A percentile compares a stretch with the other conserved stretches of the same genome.
Conservation (phyloP, 2,113 vertebrate genomes). For the Lanius ludovicianus region DNA sequence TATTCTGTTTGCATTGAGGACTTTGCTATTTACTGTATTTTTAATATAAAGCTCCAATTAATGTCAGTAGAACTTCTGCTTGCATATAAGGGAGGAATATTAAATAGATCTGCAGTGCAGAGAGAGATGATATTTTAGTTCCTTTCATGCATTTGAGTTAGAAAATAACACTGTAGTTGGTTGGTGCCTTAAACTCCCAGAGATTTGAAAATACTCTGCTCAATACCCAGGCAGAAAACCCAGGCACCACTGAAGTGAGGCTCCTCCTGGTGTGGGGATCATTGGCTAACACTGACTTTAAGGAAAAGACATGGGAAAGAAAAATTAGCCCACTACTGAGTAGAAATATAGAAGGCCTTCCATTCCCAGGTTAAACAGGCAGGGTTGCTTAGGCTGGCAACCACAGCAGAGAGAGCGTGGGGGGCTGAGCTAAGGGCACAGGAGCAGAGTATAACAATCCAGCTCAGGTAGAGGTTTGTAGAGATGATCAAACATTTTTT, state of each 20-base stretch:
- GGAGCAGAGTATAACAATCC: background rate
- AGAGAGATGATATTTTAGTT: conserved; percentile 43
- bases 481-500: background rate
- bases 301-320: background rate
- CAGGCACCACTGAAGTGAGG: background rate
- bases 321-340: background rate
- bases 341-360: background rate
- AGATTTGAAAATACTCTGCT: background rate
- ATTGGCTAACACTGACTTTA: background rate
- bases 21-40: background rate
- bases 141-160: background rate
- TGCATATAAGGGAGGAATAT: conserved; percentile 51
- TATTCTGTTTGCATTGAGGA: background rate
- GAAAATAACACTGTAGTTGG: conserved; percentile 7
- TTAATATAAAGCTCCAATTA: background rate
- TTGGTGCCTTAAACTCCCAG: background rate
- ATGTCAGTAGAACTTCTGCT: conserved; percentile 22
- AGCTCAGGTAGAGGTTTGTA: background rate
- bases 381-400: accelerated
- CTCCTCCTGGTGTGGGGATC: background rate
- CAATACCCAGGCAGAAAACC: background rate
- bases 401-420: accelerated
- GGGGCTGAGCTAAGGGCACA: background rate
- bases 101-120: conserved; percentile 61
- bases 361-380: background rate